These are phyloP conservation scores for Perca fluviatilis DNA, from an alignment of 2,113 vertebrate species.

Conservation along the genomic window DNA sequence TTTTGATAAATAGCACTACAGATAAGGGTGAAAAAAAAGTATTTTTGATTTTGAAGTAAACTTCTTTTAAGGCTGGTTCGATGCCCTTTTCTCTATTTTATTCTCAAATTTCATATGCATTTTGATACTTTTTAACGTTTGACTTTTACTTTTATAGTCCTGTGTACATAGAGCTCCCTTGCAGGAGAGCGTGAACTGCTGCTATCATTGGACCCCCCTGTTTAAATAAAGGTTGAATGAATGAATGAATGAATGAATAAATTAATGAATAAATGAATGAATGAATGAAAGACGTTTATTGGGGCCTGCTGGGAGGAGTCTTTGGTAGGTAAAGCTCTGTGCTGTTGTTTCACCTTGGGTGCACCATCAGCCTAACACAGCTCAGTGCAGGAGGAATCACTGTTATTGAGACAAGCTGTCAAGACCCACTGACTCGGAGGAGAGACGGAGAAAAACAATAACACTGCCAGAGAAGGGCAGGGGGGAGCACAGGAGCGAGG, in stretches of 20 bases:
- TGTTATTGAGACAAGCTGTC: conserved; percentile 80
- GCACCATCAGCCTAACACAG: conserved; percentile 56
- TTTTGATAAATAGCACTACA: too few species aligned
- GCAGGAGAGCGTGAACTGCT: background rate
- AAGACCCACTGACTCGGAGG: conserved; percentile 60
- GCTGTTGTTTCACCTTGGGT: conserved; percentile 57
- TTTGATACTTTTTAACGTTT: background rate
- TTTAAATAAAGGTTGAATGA: conserved; percentile 2
- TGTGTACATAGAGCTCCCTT: background rate
- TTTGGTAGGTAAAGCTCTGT: conserved; percentile 28
- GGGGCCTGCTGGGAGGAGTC: background rate
- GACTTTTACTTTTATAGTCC: background rate
- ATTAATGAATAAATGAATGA: too few species aligned
- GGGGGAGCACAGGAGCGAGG: conserved; percentile 33
- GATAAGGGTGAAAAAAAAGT: too few species aligned
- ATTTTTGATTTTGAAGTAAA: too few species aligned
- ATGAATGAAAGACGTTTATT: background rate
- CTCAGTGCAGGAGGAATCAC: conserved; percentile 65
- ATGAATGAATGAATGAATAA: background rate
- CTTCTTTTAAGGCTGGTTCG: background rate
- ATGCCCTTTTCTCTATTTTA: background rate
- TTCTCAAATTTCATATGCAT: background rate
- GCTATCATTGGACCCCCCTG: background rate
- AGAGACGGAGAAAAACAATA: conserved; percentile 68
- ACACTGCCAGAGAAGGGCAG: conserved; percentile 55